These are phyloP conservation scores for Drosophila lacteicornis DNA, from an alignment of 1,140 invertebrate genomes.

Conservation along the genomic window DNA sequence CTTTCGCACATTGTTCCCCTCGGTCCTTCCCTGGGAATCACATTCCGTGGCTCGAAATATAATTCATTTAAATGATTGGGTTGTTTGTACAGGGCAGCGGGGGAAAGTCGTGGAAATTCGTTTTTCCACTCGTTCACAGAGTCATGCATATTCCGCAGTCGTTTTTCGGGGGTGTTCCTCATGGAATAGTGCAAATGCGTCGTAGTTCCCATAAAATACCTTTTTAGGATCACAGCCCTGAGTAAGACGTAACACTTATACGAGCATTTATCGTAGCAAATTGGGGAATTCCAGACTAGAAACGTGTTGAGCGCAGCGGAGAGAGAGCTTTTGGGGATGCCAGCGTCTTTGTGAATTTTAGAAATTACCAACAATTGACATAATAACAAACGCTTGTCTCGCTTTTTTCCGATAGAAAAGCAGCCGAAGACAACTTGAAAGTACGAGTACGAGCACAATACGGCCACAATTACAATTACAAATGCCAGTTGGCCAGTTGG, in stretches of 20 bases:
- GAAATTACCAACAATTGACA: slow-evolving; percentile 72
- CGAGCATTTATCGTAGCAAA: background rate
- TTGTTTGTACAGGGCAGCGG: slow-evolving; percentile 63
- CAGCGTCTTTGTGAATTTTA: slow-evolving; percentile 16
- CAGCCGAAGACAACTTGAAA: slow-evolving; percentile 43
- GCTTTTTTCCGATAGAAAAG: slow-evolving; percentile 48
- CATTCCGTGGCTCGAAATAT: slow-evolving; percentile 56
- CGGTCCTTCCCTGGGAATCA: slow-evolving; percentile 39
- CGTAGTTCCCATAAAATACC: background rate
- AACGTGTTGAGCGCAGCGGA: background rate
- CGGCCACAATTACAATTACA: slow-evolving; percentile 68
- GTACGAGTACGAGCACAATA: slow-evolving; percentile 33
- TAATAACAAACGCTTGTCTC: slow-evolving; percentile 59
- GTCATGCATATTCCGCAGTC: slow-evolving; percentile 9
- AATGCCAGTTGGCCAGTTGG: slow-evolving; percentile 56
- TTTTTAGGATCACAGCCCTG: background rate
- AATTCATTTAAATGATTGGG: slow-evolving; percentile 82
- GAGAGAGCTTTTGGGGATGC: slow-evolving; percentile 15
- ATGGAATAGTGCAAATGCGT: background rate
- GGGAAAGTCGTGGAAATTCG: slow-evolving; percentile 63
- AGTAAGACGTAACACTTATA: background rate
- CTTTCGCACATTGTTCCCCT: slow-evolving; percentile 40
- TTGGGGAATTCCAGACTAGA: background rate
- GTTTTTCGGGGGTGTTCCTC: slow-evolving; percentile 8
- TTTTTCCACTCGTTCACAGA: slow-evolving; percentile 66